These are phyloP conservation scores for Nebria brevicollis DNA, from an alignment of 2,888 invertebrate genomes.

Conservation along the genomic window DNA sequence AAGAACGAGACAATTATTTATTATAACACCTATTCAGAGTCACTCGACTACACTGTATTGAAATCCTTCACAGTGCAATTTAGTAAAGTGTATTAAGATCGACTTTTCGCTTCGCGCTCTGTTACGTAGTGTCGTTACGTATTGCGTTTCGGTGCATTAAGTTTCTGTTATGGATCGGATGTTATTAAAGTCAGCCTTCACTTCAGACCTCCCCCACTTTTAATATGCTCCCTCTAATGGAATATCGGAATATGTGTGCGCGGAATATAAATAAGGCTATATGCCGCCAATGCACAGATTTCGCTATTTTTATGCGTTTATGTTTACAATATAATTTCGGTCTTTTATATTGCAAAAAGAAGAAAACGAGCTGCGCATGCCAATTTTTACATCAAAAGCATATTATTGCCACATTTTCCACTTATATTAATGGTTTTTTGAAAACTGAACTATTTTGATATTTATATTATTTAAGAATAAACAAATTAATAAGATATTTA, in stretches of 20 bases:
- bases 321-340: neutral
- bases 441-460: too few species aligned
- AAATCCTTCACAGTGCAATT: neutral
- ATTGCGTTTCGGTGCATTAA: constrained; percentile 17
- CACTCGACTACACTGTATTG: neutral
- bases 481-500: too few species aligned
- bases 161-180: constrained; percentile 18
- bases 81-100: constrained; percentile 2
- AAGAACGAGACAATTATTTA: neutral
- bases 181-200: constrained; percentile 12
- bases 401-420: too few species aligned
- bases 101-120: constrained; percentile 1
- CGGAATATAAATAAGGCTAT: constrained; percentile 18
- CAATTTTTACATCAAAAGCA: too few species aligned
- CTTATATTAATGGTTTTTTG: too few species aligned
- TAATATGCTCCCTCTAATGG: constrained; percentile 31
- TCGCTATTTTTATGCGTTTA: neutral
- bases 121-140: constrained; percentile 3
- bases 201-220: constrained; percentile 1
- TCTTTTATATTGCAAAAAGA: constrained; percentile 2
- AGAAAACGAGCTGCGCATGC: too few species aligned
- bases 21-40: neutral
- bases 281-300: constrained; percentile 7
- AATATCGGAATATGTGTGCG: constrained; percentile 7
- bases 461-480: too few species aligned